A percentile compares a stretch with the other conserved stretches of the same genome.
Conservation (phyloP, 2,113 vertebrate genomes). For the Prunella fulvescens region DNA sequence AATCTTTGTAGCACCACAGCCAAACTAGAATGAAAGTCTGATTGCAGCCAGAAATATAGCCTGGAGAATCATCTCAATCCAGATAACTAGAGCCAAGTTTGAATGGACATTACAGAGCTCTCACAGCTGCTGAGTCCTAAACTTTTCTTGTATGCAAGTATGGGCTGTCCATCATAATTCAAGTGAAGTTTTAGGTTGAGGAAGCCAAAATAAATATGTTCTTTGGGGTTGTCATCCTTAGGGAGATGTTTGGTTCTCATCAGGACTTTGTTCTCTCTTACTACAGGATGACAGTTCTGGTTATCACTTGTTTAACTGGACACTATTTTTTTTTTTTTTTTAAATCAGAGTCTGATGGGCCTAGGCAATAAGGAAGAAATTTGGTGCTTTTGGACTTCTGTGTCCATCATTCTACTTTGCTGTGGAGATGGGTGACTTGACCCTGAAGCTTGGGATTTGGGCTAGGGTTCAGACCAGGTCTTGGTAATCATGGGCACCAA, state of each 20-base stretch:
- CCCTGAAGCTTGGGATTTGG: background rate
- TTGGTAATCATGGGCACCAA: background rate
- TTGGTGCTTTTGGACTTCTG: background rate
- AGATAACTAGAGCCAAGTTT: background rate
- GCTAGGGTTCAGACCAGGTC: background rate
- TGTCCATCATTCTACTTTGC: background rate
- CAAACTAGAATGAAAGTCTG: background rate
- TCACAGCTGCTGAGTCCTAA: background rate
- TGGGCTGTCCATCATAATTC: background rate
- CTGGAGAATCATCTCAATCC: background rate
- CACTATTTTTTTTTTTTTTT: background rate
- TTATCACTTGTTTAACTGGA: background rate
- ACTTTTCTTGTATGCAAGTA: background rate
- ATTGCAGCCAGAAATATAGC: background rate
- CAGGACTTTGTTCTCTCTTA: background rate
- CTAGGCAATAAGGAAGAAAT: background rate
- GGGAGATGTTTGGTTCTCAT: background rate
- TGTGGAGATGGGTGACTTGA: background rate
- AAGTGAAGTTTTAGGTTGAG: background rate
- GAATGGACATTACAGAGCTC: background rate
- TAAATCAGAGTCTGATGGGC: background rate
- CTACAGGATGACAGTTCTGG: background rate
- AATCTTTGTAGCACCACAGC: background rate
- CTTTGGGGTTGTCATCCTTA: background rate
- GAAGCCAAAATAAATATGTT: background rate